Percentiles rank a stretch among this genome's conserved stretches.
These are phyloP conservation scores for Bombus picipes DNA, from an alignment of 1,140 invertebrate genomes.

Conservation along the genomic window DNA sequence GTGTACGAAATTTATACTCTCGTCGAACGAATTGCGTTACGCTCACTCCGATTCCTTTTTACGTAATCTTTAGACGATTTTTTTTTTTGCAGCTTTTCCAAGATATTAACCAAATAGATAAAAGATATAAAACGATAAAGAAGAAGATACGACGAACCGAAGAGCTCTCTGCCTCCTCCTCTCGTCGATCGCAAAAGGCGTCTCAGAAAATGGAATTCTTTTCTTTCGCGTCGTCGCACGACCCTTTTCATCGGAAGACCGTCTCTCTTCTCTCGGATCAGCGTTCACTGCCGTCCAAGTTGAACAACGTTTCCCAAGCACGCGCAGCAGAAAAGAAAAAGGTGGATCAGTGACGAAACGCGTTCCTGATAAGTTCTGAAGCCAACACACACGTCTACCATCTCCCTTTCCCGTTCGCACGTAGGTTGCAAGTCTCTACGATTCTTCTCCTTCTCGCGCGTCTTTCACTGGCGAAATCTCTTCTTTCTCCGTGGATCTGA, in stretches of 20 bases:
- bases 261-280: neutral
- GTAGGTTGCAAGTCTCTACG: neutral
- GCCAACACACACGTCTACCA: neutral
- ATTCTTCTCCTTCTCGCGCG: constrained; percentile 1
- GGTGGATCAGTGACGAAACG: constrained; percentile 49
- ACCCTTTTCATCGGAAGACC: neutral
- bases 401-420: neutral
- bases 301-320: constrained; percentile 40
- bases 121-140: neutral
- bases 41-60: neutral
- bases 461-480: constrained; percentile 17
- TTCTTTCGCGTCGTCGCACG: neutral
- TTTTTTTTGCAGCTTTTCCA: neutral
- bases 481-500: constrained; percentile 11
- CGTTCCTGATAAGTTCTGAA: constrained; percentile 42
- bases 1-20: neutral
- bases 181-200: neutral
- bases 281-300: neutral
- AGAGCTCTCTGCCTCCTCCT: neutral
- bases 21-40: neutral
- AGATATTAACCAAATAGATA: neutral
- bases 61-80: neutral
- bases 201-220: constrained; percentile 6
- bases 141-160: neutral
- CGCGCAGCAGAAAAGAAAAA: constrained; percentile 20